Evolutionary conservation across 2,888 invertebrate genomes (phyloP).

Genomic region (Synergus laeviventris): DNA sequence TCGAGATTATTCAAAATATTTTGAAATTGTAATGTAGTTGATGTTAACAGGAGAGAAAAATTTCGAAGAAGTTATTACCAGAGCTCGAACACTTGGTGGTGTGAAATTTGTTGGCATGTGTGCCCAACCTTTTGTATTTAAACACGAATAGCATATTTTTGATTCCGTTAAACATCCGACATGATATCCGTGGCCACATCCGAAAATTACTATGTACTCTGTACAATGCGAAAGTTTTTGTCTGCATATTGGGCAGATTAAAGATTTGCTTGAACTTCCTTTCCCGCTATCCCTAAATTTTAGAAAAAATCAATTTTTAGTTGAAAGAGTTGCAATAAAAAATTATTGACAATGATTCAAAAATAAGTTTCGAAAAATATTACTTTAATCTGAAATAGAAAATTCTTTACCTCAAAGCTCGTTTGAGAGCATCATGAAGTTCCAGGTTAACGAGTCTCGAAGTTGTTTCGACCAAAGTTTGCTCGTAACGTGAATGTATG

Average conservation of each 20-base stretch:
- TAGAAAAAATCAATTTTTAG: neutral
- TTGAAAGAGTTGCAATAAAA: neutral
- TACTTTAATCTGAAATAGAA: constrained; percentile 32
- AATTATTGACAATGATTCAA: neutral
- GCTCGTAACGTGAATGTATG: constrained; percentile 86
- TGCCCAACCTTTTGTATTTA: constrained; percentile 72
- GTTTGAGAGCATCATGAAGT: constrained; percentile 78
- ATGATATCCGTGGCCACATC: constrained; percentile 73
- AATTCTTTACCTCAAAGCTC: constrained; percentile 64
- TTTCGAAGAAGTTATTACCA: constrained; percentile 55
- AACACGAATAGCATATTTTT: constrained; percentile 71
- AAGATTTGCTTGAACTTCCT: constrained; percentile 66
- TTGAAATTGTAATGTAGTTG: neutral
- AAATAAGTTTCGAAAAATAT: neutral
- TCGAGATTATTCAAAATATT: neutral
- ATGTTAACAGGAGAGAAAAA: neutral
- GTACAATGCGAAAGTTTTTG: constrained; percentile 65
- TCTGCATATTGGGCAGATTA: constrained; percentile 69
- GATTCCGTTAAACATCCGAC: constrained; percentile 69
- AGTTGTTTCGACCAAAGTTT: constrained; percentile 83
- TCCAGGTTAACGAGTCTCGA: constrained; percentile 83
- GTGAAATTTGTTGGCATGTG: constrained; percentile 62
- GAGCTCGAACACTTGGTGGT: constrained; percentile 59
- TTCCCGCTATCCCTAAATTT: constrained; percentile 66
- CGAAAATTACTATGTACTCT: constrained; percentile 69